These are phyloP conservation scores for Poeciliopsis turneri DNA, from an alignment of 2,797 vertebrate genomes.

Conservation along the genomic window DNA sequence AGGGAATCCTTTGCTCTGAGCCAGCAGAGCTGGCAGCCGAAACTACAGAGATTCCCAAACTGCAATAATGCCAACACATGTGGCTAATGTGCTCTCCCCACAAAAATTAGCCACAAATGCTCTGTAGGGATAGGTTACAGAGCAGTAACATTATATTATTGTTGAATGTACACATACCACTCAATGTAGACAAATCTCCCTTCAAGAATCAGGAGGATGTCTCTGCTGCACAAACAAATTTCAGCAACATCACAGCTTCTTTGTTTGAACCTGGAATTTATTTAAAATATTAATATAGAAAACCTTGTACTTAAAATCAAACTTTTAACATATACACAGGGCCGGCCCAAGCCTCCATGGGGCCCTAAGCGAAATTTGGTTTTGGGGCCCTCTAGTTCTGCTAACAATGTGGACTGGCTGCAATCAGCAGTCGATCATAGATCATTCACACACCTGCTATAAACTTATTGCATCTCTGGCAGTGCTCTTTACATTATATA, in stretches of 20 bases:
- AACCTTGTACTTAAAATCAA: background rate
- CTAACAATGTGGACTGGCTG: too few relatives aligned
- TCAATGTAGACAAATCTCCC: conserved; percentile 37
- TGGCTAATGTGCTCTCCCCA: conserved; percentile 61
- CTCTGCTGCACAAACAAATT: conserved; percentile 28
- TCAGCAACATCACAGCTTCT: conserved; percentile 13
- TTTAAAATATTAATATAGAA: background rate
- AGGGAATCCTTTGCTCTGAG: conserved; percentile 65
- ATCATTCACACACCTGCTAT: too few relatives aligned
- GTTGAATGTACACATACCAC: conserved; percentile 70
- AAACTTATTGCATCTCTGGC: too few relatives aligned
- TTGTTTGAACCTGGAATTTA: background rate
- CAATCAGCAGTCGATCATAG: too few relatives aligned
- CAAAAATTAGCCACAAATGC: conserved; percentile 47
- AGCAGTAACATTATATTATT: conserved; percentile 63
- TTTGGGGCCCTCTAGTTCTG: too few relatives aligned
- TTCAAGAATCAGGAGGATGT: conserved; percentile 18
- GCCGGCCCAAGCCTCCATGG: too few relatives aligned
- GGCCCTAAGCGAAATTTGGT: too few relatives aligned
- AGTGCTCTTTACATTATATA: too few relatives aligned
- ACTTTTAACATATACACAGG: background rate
- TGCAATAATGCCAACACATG: conserved; percentile 66
- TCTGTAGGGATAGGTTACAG: conserved; percentile 67
- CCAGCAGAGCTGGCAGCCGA: conserved; percentile 64
- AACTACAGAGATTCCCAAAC: conserved; percentile 64